Base-by-base conservation (phyloP, 2,888 invertebrate species). In the Acronicta alni region DNA sequence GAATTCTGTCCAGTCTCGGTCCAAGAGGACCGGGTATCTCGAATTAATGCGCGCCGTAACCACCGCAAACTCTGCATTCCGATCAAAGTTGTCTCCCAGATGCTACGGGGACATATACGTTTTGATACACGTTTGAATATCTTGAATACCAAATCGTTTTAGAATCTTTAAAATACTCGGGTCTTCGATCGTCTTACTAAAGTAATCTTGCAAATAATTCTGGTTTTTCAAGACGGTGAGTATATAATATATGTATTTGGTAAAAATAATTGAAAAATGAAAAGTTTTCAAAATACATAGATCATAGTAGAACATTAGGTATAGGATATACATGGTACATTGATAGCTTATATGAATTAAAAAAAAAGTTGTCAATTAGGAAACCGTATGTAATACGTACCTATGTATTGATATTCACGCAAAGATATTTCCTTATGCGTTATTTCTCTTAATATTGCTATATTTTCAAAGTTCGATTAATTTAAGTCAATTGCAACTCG, bases 61-160 rank as follows among this genome's bases (percentile, higher is more conserved):
- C 67, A 69, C 68, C 58, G 55, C 57, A 57, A 75, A 77, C 68
- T 80, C 69, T 55, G 65, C 72, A 77, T 75, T 73, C 69, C 73
- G 48, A 67, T 70, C 67, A 67, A 80, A 77, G 70, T 73, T 73
- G 63, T 71, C 66, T 69, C 60, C 39, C 48, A 67, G 56, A 67
- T 57, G 63, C 56, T 61, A 67, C 49, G 41, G 57, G 41, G 60
- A 70, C 58, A 70, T 57, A 68, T 64, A 63, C 54, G 57, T 67
- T 67, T 72, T 57, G 67, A 66, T 70, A 56, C 52, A 48, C 30
- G 53, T 56, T 67, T 35, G 51, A 57, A 57, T 67, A 71, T 38
- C 66, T 61, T 39, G 43, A 43, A 35, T 53, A 43, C 23, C 23
- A 37, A 48, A 44, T 37, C 37, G 9, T 48, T 42, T 44, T 14